These are phyloP conservation scores for Mus minutoides DNA, from an alignment of 2,797 vertebrate genomes.

Conservation along the genomic window DNA sequence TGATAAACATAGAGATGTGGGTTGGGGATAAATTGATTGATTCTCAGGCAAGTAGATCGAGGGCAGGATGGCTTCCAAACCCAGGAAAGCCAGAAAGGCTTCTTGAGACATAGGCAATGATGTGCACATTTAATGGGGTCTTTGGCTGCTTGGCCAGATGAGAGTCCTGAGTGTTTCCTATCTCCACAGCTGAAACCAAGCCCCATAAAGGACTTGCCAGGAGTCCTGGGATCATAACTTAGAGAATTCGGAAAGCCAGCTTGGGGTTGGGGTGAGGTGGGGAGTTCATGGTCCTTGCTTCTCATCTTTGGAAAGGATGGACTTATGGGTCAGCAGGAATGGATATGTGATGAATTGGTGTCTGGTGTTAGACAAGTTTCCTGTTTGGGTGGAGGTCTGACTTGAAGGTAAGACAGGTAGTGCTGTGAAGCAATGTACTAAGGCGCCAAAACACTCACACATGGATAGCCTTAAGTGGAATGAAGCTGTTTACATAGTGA, in stretches of 20 bases:
- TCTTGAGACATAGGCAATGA: neutral
- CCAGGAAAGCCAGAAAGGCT: neutral
- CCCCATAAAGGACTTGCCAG: neutral
- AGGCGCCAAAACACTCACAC: neutral
- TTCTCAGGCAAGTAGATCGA: rapidly evolving
- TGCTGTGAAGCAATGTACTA: neutral
- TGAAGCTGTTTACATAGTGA: neutral
- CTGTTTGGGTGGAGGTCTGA: neutral
- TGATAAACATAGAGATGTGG: neutral
- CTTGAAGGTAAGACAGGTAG: neutral
- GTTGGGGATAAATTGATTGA: neutral
- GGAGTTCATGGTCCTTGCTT: neutral
- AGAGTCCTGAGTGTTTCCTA: neutral
- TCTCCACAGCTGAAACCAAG: neutral
- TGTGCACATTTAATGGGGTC: neutral
- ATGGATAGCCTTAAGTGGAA: neutral
- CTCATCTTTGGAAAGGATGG: neutral
- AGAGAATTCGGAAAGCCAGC: neutral
- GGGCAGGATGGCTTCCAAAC: neutral
- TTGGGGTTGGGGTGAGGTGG: neutral
- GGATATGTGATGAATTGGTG: neutral
- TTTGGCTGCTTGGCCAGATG: neutral
- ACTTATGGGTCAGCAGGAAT: neutral
- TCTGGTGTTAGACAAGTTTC: neutral
- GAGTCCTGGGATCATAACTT: neutral